phyloP scores from a whole-genome alignment of 2,888 invertebrate species.

The Scaptodrosophila latifasciaeformis region DNA sequence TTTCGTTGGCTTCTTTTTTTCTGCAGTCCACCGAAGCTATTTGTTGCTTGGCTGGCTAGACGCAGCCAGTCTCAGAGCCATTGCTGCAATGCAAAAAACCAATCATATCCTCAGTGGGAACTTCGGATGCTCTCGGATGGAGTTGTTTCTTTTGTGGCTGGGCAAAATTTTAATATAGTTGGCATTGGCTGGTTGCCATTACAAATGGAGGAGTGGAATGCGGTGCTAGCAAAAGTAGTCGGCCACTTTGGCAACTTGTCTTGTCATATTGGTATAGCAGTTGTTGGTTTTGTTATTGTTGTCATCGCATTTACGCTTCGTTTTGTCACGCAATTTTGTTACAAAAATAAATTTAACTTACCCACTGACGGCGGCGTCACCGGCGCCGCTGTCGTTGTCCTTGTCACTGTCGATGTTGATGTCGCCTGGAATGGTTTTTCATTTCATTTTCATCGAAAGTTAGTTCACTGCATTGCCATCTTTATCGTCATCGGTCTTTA shows the following conservation, averaged over 20 bases:
- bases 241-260: neutral
- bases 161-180: conserved; percentile 54
- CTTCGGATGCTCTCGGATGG: no score
- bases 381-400: neutral
- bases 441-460: conserved; percentile 41
- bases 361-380: conserved; percentile 18
- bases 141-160: no score
- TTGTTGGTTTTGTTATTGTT: conserved; percentile 16
- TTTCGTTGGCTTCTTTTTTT: conserved; percentile 28
- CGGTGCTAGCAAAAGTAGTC: neutral
- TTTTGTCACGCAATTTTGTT: conserved; percentile 67
- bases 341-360: conserved; percentile 59
- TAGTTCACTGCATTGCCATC: no score
- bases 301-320: conserved; percentile 42
- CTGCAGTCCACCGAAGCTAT: conserved; percentile 34
- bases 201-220: neutral
- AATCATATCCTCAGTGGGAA: conserved; percentile 42
- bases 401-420: no score
- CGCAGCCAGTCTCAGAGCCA: conserved; percentile 27
- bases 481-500: no score
- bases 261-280: conserved; percentile 1
- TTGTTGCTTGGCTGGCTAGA: conserved; percentile 60
- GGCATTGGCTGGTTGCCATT: conserved; percentile 53
- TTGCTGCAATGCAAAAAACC: conserved; percentile 48
- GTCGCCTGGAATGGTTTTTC: conserved; percentile 35